phyloP scores from a whole-genome alignment of 2,888 invertebrate genomes.

The Caenorhabditis becei region DNA sequence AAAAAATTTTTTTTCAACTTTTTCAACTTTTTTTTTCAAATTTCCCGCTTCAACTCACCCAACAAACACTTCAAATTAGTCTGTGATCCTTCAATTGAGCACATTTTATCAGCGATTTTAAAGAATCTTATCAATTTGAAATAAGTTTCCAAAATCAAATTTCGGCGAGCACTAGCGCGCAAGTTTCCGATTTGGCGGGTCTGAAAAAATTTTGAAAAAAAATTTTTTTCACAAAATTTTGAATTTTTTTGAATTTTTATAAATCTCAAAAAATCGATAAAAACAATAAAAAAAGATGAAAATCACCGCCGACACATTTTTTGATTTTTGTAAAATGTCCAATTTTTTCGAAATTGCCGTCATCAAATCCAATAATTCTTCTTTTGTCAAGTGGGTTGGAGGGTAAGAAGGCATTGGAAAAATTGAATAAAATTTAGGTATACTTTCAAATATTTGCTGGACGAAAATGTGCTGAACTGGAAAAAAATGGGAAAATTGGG shows the following conservation, averaged over 20 bases:
- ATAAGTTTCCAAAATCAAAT: conserved; percentile 39
- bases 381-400: conserved; percentile 44
- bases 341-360: conserved; percentile 15
- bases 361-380: conserved; percentile 37
- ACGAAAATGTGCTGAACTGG: too few relatives aligned
- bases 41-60: too few relatives aligned
- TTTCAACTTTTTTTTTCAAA: too few relatives aligned
- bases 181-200: conserved; percentile 5
- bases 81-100: conserved; percentile 48
- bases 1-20: too few relatives aligned
- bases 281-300: not conserved
- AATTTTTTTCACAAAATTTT: too few relatives aligned
- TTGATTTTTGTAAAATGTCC: conserved; percentile 12
- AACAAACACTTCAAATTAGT: conserved; percentile 55
- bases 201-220: not conserved
- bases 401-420: not conserved
- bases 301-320: conserved; percentile 32
- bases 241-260: too few relatives aligned
- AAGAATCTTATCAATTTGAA: conserved; percentile 33
- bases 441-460: too few relatives aligned
- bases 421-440: too few relatives aligned
- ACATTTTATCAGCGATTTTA: conserved; percentile 47
- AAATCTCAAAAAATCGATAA: too few relatives aligned
- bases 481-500: too few relatives aligned
- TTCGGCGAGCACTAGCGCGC: not conserved